phyloP scores from a whole-genome alignment of 2,113 vertebrate species.

The Cochlearius cochlearius region DNA sequence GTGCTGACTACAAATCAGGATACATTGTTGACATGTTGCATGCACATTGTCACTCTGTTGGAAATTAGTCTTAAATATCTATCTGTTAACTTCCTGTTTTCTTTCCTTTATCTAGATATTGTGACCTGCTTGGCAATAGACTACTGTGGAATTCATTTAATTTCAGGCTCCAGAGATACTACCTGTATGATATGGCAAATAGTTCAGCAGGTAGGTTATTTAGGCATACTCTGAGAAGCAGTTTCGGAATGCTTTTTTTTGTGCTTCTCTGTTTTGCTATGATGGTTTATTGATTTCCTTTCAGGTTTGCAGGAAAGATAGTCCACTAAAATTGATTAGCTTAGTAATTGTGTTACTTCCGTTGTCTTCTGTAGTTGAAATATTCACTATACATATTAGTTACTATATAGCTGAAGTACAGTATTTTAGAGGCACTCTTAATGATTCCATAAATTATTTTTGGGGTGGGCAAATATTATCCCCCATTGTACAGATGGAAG shows the following conservation, averaged over 20 bases:
- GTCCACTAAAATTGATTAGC: not conserved
- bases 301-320: not conserved
- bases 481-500: not conserved
- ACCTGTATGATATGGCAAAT: constrained; percentile 99
- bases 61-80: not conserved
- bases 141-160: constrained; percentile 93
- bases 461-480: not conserved
- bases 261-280: not conserved
- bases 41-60: not conserved
- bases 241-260: not conserved
- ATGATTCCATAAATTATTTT: not conserved
- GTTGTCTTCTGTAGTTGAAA: not conserved
- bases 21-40: not conserved
- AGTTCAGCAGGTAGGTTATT: constrained; percentile 84
- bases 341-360: not conserved
- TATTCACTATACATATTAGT: not conserved
- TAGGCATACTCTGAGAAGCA: not conserved
- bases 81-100: not conserved
- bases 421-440: not conserved
- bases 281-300: not conserved
- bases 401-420: not conserved
- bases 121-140: constrained; percentile 95
- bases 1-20: not conserved
- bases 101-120: constrained; percentile 79
- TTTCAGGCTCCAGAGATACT: constrained; percentile 94